phyloP scores from a whole-genome alignment of 2,888 invertebrate genomes.

The Nebria salina region DNA sequence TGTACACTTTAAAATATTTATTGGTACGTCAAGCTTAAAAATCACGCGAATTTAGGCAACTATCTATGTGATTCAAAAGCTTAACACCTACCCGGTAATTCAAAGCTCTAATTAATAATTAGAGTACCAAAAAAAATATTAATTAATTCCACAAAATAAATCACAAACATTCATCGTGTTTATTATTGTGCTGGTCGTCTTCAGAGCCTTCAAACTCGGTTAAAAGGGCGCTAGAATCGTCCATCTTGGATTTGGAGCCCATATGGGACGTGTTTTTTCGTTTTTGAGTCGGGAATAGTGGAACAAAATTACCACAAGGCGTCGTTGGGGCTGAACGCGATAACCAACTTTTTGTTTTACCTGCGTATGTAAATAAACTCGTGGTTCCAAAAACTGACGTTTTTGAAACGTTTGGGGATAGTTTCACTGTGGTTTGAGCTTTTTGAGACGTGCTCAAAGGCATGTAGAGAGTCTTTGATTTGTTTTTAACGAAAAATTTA shows the following conservation, averaged over 20 bases:
- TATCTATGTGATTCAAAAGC: constrained; percentile 1
- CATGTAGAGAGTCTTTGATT: constrained; percentile 77
- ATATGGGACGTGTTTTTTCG: constrained; percentile 63
- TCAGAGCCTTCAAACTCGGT: constrained; percentile 67
- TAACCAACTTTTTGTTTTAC: constrained; percentile 64
- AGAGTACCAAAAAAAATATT: constrained; percentile 1
- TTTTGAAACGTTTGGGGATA: constrained; percentile 51
- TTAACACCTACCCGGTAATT: too few relatives aligned
- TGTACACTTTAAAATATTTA: background rate
- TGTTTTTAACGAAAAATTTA: constrained; percentile 65
- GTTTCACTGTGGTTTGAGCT: constrained; percentile 54
- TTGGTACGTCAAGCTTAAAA: background rate
- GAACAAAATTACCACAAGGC: constrained; percentile 75
- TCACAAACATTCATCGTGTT: constrained; percentile 32
- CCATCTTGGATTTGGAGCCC: constrained; percentile 63
- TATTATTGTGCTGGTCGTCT: constrained; percentile 54
- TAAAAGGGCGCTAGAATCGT: constrained; percentile 73
- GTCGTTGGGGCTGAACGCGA: constrained; percentile 85
- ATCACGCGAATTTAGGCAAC: too few relatives aligned
- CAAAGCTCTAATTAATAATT: too few relatives aligned
- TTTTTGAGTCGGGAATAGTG: constrained; percentile 70
- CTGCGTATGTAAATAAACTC: constrained; percentile 47
- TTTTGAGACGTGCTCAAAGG: constrained; percentile 64
- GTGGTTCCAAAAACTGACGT: constrained; percentile 25
- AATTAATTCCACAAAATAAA: constrained; percentile 17